A percentile compares a stretch with the other conserved stretches of the same genome.
Conservation (phyloP, 2,888 invertebrate species). For the Pyralis farinalis region DNA sequence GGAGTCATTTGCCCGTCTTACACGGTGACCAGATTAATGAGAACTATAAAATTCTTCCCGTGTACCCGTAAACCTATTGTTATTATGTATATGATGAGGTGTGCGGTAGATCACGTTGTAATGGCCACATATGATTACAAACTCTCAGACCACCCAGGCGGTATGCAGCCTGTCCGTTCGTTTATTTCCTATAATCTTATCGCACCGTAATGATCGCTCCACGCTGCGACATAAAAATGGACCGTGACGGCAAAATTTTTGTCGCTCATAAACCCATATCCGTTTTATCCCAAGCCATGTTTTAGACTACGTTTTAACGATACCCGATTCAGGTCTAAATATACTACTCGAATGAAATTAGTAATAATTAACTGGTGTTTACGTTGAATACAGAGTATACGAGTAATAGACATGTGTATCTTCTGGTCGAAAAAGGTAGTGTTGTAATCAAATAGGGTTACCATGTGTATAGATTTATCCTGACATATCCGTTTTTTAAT, state of each 20-base stretch:
- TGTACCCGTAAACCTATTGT: constrained; percentile 4
- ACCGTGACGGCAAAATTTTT: constrained; percentile 24
- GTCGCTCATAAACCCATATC: constrained; percentile 11
- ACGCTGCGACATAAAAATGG: constrained; percentile 36
- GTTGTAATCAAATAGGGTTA: too few relatives aligned
- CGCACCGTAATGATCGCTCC: constrained; percentile 52
- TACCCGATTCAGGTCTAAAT: too few relatives aligned
- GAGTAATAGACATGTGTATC: too few relatives aligned
- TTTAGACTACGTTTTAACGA: too few relatives aligned
- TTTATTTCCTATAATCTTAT: constrained; percentile 67
- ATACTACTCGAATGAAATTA: too few relatives aligned
- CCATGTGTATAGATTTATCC: too few relatives aligned
- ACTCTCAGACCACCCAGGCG: constrained; percentile 60
- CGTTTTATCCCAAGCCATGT: too few relatives aligned
- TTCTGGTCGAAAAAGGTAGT: too few relatives aligned
- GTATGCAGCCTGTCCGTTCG: constrained; percentile 45
- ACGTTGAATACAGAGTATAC: too few relatives aligned
- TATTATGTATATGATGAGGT: constrained; percentile 1
- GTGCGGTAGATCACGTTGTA: constrained; percentile 36
- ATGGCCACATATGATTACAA: constrained; percentile 45
- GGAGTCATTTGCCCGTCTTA: constrained; percentile 45
- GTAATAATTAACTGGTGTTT: too few relatives aligned
- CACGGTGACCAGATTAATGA: constrained; percentile 34
- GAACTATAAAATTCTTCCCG: constrained; percentile 25
- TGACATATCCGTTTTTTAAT: too few relatives aligned